Evolutionary conservation across 2,888 invertebrate species (phyloP).

Genomic region (Tipula confusa): DNA sequence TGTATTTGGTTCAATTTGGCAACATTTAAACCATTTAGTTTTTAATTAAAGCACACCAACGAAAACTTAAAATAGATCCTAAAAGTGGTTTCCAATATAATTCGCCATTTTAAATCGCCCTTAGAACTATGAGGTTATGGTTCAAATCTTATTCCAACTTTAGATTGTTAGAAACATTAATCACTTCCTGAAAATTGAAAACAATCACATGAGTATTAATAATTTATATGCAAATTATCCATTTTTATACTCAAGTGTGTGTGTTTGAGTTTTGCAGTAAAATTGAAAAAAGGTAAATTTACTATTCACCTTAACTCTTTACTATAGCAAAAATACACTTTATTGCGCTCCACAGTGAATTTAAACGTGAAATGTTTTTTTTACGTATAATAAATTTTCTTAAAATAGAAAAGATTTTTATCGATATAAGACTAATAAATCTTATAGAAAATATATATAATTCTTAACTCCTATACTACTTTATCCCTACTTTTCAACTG

Average conservation of each 20-base stretch:
- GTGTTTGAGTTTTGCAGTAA: not conserved
- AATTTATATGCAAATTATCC: conserved; percentile 20
- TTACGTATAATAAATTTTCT: not conserved
- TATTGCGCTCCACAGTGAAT: not conserved
- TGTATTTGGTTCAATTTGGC: too few relatives aligned
- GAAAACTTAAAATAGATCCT: too few relatives aligned
- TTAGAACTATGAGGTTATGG: not conserved
- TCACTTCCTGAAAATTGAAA: not conserved
- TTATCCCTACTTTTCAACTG: not conserved
- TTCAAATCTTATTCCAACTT: not conserved
- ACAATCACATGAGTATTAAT: not conserved
- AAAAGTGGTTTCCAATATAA: too few relatives aligned
- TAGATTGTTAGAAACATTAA: not conserved
- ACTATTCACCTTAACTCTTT: not conserved
- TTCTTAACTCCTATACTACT: not conserved
- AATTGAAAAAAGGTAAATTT: not conserved
- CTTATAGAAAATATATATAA: conserved; percentile 3
- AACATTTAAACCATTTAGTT: too few relatives aligned
- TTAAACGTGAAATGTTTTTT: not conserved
- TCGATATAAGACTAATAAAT: not conserved
- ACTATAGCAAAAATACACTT: not conserved
- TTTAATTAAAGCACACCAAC: too few relatives aligned
- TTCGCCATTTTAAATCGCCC: not conserved
- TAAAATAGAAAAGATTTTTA: not conserved
- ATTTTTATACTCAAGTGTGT: not conserved